Evolutionary conservation across 2,888 invertebrate genomes (phyloP).

Genomic region (Spilosoma lubricipeda): DNA sequence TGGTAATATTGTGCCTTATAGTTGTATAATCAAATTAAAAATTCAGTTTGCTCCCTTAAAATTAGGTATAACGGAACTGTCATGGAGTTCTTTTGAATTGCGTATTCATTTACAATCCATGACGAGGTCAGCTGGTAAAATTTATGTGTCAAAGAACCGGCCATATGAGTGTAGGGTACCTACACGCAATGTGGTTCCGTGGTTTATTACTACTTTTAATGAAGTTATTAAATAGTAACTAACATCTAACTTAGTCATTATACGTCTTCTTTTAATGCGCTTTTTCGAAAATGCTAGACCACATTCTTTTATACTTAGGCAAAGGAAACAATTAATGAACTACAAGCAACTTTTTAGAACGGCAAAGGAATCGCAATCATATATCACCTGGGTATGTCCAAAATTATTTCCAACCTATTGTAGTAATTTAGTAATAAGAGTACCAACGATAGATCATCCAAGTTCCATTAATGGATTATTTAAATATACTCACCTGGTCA

Average conservation of each 20-base stretch:
- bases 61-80: background rate
- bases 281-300: too few species aligned
- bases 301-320: background rate
- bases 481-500: constrained; percentile 53
- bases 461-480: constrained; percentile 51
- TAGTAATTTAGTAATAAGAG: constrained; percentile 20
- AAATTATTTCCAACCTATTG: constrained; percentile 25
- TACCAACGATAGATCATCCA: constrained; percentile 41
- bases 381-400: constrained; percentile 17
- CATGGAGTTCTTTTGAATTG: background rate
- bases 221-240: background rate
- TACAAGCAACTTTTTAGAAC: background rate
- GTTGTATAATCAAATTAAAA: background rate
- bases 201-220: background rate
- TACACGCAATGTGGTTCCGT: background rate
- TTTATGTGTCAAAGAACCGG: background rate
- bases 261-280: too few species aligned
- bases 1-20: background rate
- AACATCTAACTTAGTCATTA: too few species aligned
- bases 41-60: background rate
- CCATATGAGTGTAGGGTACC: background rate
- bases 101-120: background rate
- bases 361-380: background rate
- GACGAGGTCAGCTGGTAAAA: background rate
- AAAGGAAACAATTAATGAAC: background rate